Percentiles rank a stretch among this genome's conserved stretches.
phyloP scores from a whole-genome alignment of 1,140 invertebrate genomes.

The Halictus rubicundus region DNA sequence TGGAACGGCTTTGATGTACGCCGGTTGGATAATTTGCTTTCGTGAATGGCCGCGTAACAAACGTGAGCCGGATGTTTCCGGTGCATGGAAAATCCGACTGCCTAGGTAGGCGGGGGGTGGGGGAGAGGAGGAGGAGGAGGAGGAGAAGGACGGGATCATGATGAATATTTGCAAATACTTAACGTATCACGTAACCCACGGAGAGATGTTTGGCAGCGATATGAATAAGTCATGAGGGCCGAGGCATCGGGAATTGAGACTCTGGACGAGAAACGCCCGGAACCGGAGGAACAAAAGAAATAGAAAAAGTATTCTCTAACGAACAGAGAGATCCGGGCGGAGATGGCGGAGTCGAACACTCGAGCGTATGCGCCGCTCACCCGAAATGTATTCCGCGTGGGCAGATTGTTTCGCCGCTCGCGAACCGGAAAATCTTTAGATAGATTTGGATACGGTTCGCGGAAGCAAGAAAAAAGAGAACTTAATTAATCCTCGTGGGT shows the following conservation, averaged over 20 bases:
- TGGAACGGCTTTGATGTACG: slow-evolving; percentile 20
- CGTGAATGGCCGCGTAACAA: slow-evolving; percentile 29
- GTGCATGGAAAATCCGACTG: slow-evolving; percentile 6
- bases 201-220: neutral
- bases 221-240: slow-evolving; percentile 40
- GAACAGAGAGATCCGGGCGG: too few species aligned
- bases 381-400: slow-evolving; percentile 1
- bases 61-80: neutral
- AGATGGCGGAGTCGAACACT: too few species aligned
- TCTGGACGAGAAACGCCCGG: too few species aligned
- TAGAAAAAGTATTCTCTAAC: neutral
- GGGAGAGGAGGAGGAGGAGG: neutral
- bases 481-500: slow-evolving; percentile 12
- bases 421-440: neutral
- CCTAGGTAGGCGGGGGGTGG: too few species aligned
- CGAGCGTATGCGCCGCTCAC: too few species aligned
- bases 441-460: neutral
- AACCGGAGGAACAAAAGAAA: neutral
- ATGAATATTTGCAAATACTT: slow-evolving; percentile 48
- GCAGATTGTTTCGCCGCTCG: neutral
- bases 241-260: slow-evolving; percentile 16
- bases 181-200: slow-evolving; percentile 37
- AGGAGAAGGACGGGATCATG: neutral
- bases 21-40: slow-evolving; percentile 19
- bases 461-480: neutral